Percentiles rank a stretch among this genome's conserved stretches.
Conservation (phyloP, 2,113 vertebrate species). For the Leucopsar rothschildi region DNA sequence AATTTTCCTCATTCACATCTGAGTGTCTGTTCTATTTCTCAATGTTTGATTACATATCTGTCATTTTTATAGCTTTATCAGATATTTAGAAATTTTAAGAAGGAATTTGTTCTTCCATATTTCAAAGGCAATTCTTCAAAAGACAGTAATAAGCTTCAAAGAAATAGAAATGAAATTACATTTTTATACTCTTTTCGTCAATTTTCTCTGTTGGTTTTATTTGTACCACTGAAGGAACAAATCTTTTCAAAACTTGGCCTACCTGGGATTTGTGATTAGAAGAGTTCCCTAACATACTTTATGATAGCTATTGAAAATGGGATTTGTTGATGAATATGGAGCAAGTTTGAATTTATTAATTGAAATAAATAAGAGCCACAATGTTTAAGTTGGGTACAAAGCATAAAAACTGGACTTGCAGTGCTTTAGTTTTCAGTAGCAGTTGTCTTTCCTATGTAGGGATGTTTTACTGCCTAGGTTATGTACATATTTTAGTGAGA, state of each 20-base stretch:
- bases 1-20: not conserved
- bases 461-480: not conserved
- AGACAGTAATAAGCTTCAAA: not conserved
- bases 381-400: not conserved
- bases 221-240: not conserved
- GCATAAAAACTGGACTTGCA: not conserved
- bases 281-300: not conserved
- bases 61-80: not conserved
- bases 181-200: not conserved
- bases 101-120: not conserved
- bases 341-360: not conserved
- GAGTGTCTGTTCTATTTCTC: not conserved
- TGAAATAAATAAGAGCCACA: not conserved
- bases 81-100: not conserved
- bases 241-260: not conserved
- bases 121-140: not conserved
- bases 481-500: not conserved
- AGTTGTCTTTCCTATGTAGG: not conserved
- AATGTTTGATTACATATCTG: not conserved
- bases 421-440: not conserved
- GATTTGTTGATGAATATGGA: not conserved
- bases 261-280: not conserved
- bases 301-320: not conserved
- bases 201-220: not conserved
- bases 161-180: not conserved